These are phyloP conservation scores for Eulithis prunata DNA, from an alignment of 2,888 invertebrate genomes.

Conservation along the genomic window DNA sequence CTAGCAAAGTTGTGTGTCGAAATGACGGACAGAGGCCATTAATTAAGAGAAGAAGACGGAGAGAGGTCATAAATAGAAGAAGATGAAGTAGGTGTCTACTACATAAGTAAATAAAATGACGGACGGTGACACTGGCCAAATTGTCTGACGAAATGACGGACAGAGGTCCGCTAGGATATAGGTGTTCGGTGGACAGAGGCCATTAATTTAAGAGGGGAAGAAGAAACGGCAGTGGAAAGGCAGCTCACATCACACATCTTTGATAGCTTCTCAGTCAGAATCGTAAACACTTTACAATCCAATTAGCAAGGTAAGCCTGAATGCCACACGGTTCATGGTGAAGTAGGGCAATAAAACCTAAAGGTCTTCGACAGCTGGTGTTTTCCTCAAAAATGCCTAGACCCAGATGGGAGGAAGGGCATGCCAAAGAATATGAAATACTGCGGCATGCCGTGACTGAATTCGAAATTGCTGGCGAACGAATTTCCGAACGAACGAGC, in stretches of 20 bases:
- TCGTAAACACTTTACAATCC: constrained; percentile 18
- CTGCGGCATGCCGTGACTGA: constrained; percentile 24
- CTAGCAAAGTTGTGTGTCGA: too few relatives aligned
- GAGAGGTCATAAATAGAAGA: too few relatives aligned
- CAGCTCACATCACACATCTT: background rate
- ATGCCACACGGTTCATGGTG: constrained; percentile 26
- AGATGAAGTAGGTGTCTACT: too few relatives aligned
- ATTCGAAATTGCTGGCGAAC: constrained; percentile 10
- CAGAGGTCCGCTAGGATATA: too few relatives aligned
- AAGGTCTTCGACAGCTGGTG: constrained; percentile 15
- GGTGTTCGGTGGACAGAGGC: too few relatives aligned
- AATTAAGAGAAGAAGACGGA: too few relatives aligned
- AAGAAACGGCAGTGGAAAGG: background rate
- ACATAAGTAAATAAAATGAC: too few relatives aligned
- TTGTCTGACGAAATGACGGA: too few relatives aligned
- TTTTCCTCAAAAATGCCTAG: constrained; percentile 73
- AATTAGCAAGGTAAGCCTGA: constrained; percentile 19
- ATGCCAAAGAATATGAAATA: too few relatives aligned
- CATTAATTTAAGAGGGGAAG: too few relatives aligned
- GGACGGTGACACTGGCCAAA: too few relatives aligned
- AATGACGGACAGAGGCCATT: too few relatives aligned
- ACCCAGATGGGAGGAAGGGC: constrained; percentile 56
- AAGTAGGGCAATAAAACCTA: constrained; percentile 25
- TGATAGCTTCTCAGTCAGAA: background rate
- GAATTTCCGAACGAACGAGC: background rate